These are phyloP conservation scores for Polyommatus iphigenia DNA, from an alignment of 2,888 invertebrate species.

Conservation along the genomic window DNA sequence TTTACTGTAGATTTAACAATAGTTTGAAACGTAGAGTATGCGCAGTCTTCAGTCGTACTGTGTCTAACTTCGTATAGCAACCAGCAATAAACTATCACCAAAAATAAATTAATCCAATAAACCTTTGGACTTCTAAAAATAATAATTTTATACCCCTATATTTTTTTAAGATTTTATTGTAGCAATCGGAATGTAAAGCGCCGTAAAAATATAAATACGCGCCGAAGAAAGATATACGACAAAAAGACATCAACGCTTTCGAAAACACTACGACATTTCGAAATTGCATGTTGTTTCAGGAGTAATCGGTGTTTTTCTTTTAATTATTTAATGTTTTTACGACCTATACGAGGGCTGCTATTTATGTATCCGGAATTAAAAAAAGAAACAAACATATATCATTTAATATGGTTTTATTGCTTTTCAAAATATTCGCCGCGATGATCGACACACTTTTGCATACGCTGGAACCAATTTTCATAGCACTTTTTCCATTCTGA, in stretches of 20 bases:
- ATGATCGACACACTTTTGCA: too few relatives aligned
- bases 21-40: neutral
- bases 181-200: neutral
- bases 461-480: too few relatives aligned
- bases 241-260: slow-evolving; percentile 33
- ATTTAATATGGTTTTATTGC: too few relatives aligned
- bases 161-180: slow-evolving; percentile 6
- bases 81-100: neutral
- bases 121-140: slow-evolving; percentile 9
- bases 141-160: neutral
- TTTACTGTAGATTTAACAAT: neutral
- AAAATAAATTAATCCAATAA: slow-evolving; percentile 1
- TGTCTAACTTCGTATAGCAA: neutral
- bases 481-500: too few relatives aligned
- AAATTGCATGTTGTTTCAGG: neutral
- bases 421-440: too few relatives aligned
- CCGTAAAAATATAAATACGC: slow-evolving; percentile 18
- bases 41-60: neutral
- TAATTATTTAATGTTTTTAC: too few relatives aligned
- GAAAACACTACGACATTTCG: neutral
- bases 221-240: neutral
- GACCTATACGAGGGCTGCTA: too few relatives aligned
- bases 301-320: too few relatives aligned
- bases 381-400: too few relatives aligned
- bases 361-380: too few relatives aligned